These are phyloP conservation scores for Limosa lapponica DNA, from an alignment of 2,797 vertebrate species.

Conservation along the genomic window DNA sequence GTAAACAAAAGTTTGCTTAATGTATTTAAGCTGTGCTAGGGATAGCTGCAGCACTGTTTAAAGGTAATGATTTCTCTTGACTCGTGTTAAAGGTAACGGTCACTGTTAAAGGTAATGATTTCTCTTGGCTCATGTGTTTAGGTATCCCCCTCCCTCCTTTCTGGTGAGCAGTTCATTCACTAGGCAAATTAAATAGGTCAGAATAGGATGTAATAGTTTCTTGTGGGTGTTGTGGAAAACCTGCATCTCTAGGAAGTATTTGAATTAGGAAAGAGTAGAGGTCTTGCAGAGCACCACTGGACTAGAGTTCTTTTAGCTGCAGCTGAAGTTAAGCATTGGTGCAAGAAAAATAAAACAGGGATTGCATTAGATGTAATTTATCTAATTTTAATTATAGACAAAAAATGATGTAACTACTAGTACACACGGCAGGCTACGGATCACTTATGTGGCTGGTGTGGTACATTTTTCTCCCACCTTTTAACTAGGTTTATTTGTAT, in stretches of 20 bases:
- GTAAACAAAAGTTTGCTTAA: not conserved
- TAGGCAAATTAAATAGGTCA: not conserved
- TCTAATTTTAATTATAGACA: not conserved
- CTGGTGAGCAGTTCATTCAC: not conserved
- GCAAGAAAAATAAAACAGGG: not conserved
- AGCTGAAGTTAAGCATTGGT: not conserved
- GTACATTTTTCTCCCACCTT: not conserved
- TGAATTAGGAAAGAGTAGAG: not conserved
- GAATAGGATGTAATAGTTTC: not conserved
- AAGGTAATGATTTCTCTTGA: not conserved
- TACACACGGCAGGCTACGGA: not conserved
- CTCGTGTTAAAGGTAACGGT: accelerated
- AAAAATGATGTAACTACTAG: not conserved
- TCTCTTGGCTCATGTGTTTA: not conserved
- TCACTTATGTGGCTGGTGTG: not conserved
- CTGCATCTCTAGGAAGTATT: not conserved
- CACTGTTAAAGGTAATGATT: not conserved
- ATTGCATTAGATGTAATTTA: not conserved
- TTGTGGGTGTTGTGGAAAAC: not conserved
- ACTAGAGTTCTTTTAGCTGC: not conserved
- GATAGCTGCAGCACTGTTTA: not conserved
- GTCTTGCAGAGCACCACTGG: not conserved
- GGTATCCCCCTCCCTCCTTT: not conserved
- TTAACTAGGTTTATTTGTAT: not conserved
- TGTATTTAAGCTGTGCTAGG: not conserved